phyloP scores from a whole-genome alignment of 2,797 vertebrate species.

The Darevskia mixta region DNA sequence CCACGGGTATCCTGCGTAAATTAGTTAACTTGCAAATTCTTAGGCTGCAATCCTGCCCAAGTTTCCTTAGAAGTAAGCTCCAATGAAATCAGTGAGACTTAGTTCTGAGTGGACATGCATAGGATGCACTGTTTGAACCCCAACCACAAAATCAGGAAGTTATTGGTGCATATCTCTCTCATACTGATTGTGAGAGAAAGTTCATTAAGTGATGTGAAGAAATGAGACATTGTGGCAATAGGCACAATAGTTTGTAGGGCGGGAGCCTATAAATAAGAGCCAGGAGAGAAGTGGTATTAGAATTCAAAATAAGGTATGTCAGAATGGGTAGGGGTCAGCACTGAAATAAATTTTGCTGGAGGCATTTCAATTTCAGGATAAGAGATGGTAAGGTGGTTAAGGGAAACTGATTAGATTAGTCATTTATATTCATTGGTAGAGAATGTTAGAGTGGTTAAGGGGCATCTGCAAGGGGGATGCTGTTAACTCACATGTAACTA shows the following conservation, averaged over 20 bases:
- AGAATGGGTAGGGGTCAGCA: slow-evolving; percentile 58
- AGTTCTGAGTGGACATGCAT: not conserved
- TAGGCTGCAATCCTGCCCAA: not conserved
- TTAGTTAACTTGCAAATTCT: slow-evolving; percentile 4
- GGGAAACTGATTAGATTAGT: slow-evolving; percentile 69
- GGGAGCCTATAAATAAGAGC: slow-evolving; percentile 65
- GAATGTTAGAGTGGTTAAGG: slow-evolving; percentile 45
- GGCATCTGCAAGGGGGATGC: slow-evolving; percentile 54
- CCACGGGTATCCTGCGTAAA: not conserved
- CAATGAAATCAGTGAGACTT: not conserved
- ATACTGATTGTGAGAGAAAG: slow-evolving; percentile 32
- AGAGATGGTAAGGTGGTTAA: slow-evolving; percentile 66
- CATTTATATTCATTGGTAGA: slow-evolving; percentile 70
- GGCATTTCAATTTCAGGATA: slow-evolving; percentile 70
- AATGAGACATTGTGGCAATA: slow-evolving; percentile 37
- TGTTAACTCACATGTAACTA: slow-evolving; percentile 49
- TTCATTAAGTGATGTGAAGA: slow-evolving; percentile 36
- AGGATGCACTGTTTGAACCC: not conserved
- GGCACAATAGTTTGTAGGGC: slow-evolving; percentile 23
- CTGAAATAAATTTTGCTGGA: slow-evolving; percentile 70
- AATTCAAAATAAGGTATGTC: slow-evolving; percentile 66
- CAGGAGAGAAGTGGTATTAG: slow-evolving; percentile 50
- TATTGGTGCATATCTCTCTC: not conserved
- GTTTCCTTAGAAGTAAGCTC: not conserved
- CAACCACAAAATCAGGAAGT: slow-evolving; percentile 2